Conservation (phyloP, 1,140 invertebrate genomes). For the Bradysia coprophila region DNA sequence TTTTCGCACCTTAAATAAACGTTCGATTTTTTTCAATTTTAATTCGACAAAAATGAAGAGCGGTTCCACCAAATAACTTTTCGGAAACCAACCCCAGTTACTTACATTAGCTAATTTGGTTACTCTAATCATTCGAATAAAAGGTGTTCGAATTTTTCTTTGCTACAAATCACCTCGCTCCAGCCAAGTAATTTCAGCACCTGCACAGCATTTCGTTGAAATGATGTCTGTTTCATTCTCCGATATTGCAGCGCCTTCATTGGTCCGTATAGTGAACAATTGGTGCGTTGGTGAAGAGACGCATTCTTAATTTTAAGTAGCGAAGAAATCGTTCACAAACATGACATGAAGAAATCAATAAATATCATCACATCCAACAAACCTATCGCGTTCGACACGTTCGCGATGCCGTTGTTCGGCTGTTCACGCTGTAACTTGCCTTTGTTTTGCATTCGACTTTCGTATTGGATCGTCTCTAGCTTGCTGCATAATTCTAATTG, state of each 20-base stretch:
- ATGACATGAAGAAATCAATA: too few relatives aligned
- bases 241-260: slow-evolving; percentile 54
- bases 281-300: slow-evolving; percentile 65
- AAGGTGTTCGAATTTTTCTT: slow-evolving; percentile 75
- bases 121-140: slow-evolving; percentile 87
- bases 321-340: too few relatives aligned
- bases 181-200: slow-evolving; percentile 75
- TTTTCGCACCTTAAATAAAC: too few relatives aligned
- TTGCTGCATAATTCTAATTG: slow-evolving; percentile 90
- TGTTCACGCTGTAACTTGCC: slow-evolving; percentile 61
- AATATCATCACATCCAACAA: too few relatives aligned
- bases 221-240: slow-evolving; percentile 74
- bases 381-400: slow-evolving; percentile 53
- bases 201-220: slow-evolving; percentile 55
- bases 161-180: slow-evolving; percentile 81
- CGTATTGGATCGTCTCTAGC: slow-evolving; percentile 87
- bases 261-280: slow-evolving; percentile 72
- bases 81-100: too few relatives aligned
- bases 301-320: too few relatives aligned
- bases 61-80: too few relatives aligned
- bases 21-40: too few relatives aligned
- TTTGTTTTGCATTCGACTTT: slow-evolving; percentile 76
- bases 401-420: slow-evolving; percentile 64
- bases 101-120: slow-evolving; percentile 81
- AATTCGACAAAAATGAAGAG: too few relatives aligned